Evolutionary conservation across 2,888 invertebrate genomes (phyloP).

Genomic region (Subacronicta megacephala): DNA sequence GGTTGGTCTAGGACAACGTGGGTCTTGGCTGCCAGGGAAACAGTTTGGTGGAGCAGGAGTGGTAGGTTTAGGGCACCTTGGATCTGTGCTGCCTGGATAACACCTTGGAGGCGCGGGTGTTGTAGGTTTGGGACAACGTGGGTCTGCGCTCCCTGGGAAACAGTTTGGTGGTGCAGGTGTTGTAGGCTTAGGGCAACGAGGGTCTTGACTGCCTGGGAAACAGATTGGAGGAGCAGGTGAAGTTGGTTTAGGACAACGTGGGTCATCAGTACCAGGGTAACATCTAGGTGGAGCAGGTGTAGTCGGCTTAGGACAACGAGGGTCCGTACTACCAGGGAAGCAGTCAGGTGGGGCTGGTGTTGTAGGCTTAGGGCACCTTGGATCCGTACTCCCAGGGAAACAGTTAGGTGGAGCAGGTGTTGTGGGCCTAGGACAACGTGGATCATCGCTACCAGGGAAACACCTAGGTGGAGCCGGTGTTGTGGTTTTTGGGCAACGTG

Average conservation of each 20-base stretch:
- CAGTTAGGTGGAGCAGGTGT: conserved; percentile 56
- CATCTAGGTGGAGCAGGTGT: conserved; percentile 58
- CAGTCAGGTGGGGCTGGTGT: conserved; percentile 44
- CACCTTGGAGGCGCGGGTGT: conserved; percentile 56
- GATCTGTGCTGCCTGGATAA: conserved; percentile 48
- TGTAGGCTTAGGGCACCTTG: conserved; percentile 59
- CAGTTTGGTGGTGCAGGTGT: conserved; percentile 56
- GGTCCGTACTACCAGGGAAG: conserved; percentile 47
- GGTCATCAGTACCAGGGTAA: conserved; percentile 53
- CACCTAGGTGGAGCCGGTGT: conserved; percentile 53
- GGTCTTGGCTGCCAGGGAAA: conserved; percentile 48
- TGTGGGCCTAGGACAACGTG: conserved; percentile 60
- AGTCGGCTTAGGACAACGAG: conserved; percentile 57
- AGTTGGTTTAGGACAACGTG: too few relatives aligned
- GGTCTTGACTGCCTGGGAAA: conserved; percentile 51
- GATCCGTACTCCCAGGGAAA: conserved; percentile 48
- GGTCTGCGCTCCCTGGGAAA: conserved; percentile 50
- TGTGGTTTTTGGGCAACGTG: too few relatives aligned
- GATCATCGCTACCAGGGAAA: conserved; percentile 52
- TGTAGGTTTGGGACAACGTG: conserved; percentile 59
- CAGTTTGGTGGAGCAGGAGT: conserved; percentile 45
- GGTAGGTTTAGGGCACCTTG: conserved; percentile 59
- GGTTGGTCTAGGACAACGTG: conserved; percentile 57
- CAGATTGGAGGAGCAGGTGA: conserved; percentile 53
- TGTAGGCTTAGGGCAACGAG: conserved; percentile 52